Evolutionary conservation across 2,888 invertebrate genomes (phyloP).

Genomic region (Minunthozetes semirufus): DNA sequence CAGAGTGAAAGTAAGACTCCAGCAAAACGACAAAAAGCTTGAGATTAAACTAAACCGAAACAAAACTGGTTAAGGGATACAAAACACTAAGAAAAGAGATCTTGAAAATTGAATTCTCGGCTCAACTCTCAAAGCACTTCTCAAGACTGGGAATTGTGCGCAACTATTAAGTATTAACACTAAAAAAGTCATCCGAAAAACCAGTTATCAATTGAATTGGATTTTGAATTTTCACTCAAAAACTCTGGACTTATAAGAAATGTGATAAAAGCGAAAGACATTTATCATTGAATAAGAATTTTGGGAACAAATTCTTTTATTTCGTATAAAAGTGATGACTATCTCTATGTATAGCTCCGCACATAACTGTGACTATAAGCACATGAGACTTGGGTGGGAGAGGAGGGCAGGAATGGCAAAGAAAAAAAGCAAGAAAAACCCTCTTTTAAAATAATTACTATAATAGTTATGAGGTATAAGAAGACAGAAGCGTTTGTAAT

Average conservation of each 20-base stretch:
- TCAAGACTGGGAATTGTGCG: not conserved
- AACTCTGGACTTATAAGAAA: not conserved
- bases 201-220: not conserved
- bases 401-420: not conserved
- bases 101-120: not conserved
- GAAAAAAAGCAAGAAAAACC: not conserved
- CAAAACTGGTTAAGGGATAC: not conserved
- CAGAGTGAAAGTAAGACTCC: not conserved
- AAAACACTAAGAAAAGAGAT: not conserved
- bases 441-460: constrained; percentile 1
- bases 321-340: not conserved
- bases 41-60: not conserved
- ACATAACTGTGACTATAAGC: not conserved
- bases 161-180: not conserved
- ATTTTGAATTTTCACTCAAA: not conserved
- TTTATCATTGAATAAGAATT: constrained; percentile 24
- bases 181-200: not conserved
- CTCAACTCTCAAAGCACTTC: not conserved
- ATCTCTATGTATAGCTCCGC: not conserved
- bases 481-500: not conserved
- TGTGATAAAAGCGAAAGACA: not conserved
- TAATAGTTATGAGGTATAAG: not conserved
- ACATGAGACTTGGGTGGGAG: constrained; percentile 12
- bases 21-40: not conserved
- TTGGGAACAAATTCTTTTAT: not conserved